phyloP scores from a whole-genome alignment of 2,797 vertebrate species.

The Mus caroli region DNA sequence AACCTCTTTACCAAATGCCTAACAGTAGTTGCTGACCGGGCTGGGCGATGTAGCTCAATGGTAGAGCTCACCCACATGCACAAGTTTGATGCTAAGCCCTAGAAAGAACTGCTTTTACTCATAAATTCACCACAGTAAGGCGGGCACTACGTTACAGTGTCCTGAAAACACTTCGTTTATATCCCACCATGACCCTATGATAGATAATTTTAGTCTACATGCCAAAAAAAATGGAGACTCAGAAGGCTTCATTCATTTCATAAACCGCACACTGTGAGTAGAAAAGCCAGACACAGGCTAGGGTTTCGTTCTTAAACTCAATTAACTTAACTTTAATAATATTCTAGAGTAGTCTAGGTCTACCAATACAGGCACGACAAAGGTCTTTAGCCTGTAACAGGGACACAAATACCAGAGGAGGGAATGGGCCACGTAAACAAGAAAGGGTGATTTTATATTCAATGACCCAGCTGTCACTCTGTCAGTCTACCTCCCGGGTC shows the following conservation, averaged over 20 bases:
- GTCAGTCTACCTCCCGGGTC: background rate
- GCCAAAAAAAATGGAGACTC: constrained; percentile 42
- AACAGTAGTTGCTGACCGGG: background rate
- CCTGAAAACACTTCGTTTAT: background rate
- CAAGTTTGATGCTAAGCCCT: background rate
- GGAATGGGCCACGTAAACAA: background rate
- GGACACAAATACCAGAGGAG: background rate
- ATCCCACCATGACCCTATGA: background rate
- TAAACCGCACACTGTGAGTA: background rate
- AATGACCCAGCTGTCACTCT: background rate
- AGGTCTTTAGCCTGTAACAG: background rate
- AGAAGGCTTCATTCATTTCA: constrained; percentile 5
- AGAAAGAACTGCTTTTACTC: background rate
- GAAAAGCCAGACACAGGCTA: background rate
- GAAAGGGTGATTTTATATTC: background rate
- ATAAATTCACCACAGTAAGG: background rate
- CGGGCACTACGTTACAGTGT: background rate
- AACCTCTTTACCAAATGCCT: background rate
- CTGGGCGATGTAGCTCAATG: background rate
- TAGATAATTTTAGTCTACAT: background rate
- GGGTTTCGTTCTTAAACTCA: constrained; percentile 16
- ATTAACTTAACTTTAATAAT: background rate
- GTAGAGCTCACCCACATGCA: background rate
- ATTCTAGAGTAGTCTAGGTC: background rate
- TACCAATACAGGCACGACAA: background rate